phyloP scores from a whole-genome alignment of 35 echinoderm and acorn worm genomes.

The Holothuria glaberrima region DNA sequence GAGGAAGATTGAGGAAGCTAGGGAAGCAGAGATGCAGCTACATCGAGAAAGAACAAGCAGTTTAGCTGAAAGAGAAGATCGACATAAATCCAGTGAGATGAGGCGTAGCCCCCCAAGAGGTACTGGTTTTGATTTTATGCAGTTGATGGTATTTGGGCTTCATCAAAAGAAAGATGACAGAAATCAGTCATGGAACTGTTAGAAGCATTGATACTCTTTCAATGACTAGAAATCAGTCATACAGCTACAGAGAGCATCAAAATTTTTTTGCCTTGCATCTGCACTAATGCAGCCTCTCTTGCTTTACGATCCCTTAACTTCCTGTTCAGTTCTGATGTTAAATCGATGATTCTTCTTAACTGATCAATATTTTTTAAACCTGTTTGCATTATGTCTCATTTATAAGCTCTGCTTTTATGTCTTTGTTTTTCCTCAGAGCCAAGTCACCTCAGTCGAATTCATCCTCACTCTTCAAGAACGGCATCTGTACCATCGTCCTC shows the following conservation, averaged over 20 bases:
- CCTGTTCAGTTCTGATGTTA: too few relatives aligned
- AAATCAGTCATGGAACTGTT: too few relatives aligned
- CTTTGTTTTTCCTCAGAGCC: background rate
- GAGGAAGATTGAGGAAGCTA: constrained; percentile 78
- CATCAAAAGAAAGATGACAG: too few relatives aligned
- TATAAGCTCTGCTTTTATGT: background rate
- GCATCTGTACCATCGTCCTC: background rate
- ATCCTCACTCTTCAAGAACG: constrained; percentile 47
- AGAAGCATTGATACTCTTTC: too few relatives aligned
- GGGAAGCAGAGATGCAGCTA: constrained; percentile 69
- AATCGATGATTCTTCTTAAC: background rate
- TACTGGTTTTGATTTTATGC: background rate
- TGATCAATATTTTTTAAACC: background rate
- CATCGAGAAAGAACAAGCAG: constrained; percentile 73
- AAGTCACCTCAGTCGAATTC: constrained; percentile 42
- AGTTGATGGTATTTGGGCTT: too few relatives aligned
- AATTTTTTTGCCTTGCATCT: too few relatives aligned
- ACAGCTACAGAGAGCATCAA: too few relatives aligned
- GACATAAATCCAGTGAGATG: constrained; percentile 15
- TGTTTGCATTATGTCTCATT: background rate
- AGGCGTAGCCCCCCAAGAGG: constrained; percentile 58
- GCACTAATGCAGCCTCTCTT: too few relatives aligned
- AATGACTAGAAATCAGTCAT: too few relatives aligned
- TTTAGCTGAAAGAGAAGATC: constrained; percentile 63
- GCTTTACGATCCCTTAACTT: too few relatives aligned